Conservation (phyloP, 2,888 invertebrate genomes). For the Tenthredo notha region DNA sequence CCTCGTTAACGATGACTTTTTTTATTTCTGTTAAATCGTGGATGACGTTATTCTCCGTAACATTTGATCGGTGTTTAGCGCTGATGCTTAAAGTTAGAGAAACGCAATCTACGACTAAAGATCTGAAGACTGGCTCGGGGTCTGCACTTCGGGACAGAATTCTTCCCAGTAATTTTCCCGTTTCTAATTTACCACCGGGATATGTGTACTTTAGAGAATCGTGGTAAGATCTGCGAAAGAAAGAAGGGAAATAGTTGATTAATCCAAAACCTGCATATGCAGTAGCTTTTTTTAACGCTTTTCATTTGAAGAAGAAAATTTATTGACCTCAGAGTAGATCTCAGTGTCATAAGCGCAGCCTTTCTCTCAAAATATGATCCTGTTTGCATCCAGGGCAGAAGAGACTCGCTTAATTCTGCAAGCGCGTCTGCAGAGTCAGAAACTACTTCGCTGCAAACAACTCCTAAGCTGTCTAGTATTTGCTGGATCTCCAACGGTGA, state of each 20-base stretch:
- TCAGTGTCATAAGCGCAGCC: constrained; percentile 68
- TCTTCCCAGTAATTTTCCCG: constrained; percentile 71
- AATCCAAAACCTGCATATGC: not conserved
- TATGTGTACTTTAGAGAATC: constrained; percentile 73
- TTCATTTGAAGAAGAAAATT: not conserved
- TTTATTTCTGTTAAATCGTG: constrained; percentile 70
- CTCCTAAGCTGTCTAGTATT: constrained; percentile 66
- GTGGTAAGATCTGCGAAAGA: constrained; percentile 67
- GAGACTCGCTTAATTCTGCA: constrained; percentile 71
- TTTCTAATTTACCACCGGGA: constrained; percentile 72
- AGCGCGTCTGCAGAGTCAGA: constrained; percentile 70
- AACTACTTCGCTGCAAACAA: constrained; percentile 70
- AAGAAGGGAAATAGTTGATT: constrained; percentile 21
- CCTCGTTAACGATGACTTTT: constrained; percentile 66
- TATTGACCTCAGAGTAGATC: constrained; percentile 67
- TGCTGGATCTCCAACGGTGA: constrained; percentile 66
- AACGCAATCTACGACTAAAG: constrained; percentile 71
- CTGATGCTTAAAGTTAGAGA: constrained; percentile 70
- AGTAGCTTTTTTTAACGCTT: not conserved
- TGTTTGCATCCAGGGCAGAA: constrained; percentile 74
- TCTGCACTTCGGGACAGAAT: constrained; percentile 73
- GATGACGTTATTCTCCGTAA: constrained; percentile 68
- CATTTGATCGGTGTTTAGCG: constrained; percentile 68
- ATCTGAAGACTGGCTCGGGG: constrained; percentile 66
- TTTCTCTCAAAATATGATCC: constrained; percentile 68